phyloP scores from a whole-genome alignment of 35 echinoderm and acorn worm species.

The Anneissia japonica region DNA sequence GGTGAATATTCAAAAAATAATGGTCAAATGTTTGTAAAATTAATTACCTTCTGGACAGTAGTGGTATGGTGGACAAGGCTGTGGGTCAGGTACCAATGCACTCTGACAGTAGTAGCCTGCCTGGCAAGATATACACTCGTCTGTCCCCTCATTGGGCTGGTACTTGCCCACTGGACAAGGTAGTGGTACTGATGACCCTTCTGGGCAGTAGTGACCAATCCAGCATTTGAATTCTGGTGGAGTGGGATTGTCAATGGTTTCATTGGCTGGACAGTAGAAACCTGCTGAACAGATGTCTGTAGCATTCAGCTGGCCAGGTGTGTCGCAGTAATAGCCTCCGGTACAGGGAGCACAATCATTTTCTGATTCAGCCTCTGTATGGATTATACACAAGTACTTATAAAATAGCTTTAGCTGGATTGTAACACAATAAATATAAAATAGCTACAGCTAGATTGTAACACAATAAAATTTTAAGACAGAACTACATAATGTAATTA shows the following conservation, averaged over 20 bases:
- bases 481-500: too few relatives aligned
- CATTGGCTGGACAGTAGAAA: conserved; percentile 89
- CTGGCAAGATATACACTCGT: conserved; percentile 77
- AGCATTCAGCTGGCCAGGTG: conserved; percentile 56
- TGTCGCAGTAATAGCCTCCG: conserved; percentile 86
- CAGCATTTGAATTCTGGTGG: conserved; percentile 62
- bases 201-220: conserved; percentile 80
- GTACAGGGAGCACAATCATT: conserved; percentile 81
- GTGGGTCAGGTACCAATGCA: conserved; percentile 78
- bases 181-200: conserved; percentile 53
- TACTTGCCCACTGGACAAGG: conserved; percentile 84
- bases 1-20: neutral
- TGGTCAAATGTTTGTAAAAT: neutral
- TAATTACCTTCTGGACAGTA: conserved; percentile 86
- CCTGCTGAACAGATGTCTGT: conserved; percentile 67
- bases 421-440: too few relatives aligned
- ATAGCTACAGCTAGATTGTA: too few relatives aligned
- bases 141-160: conserved; percentile 71
- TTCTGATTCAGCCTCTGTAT: conserved; percentile 51
- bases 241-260: conserved; percentile 57
- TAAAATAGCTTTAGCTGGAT: too few relatives aligned
- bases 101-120: conserved; percentile 95
- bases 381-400: too few relatives aligned
- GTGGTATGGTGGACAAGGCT: conserved; percentile 78
- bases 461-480: too few relatives aligned